Percentiles rank a stretch among this genome's conserved stretches.
Conservation (phyloP, 2,888 invertebrate genomes). For the Drosophila multiciliata region DNA sequence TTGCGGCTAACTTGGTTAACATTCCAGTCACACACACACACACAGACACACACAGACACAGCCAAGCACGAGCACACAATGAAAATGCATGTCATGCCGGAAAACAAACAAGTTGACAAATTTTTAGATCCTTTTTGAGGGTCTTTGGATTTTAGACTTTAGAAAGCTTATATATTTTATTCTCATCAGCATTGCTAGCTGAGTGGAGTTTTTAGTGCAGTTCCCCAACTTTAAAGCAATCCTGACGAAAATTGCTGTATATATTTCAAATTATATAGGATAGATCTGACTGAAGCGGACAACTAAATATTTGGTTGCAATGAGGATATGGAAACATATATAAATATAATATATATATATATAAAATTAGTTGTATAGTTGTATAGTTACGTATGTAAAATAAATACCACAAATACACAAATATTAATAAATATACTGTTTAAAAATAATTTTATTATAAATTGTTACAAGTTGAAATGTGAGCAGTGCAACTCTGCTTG, state of each 20-base stretch:
- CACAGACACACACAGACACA: neutral
- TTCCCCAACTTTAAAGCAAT: neutral
- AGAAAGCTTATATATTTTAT: neutral
- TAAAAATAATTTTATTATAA: no score
- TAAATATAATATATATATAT: no score
- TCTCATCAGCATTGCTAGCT: neutral
- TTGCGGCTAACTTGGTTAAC: constrained; percentile 58
- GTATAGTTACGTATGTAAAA: neutral
- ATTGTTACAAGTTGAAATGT: neutral
- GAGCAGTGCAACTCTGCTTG: neutral
- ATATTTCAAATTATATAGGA: no score
- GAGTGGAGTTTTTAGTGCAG: neutral
- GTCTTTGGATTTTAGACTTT: neutral
- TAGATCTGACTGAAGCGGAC: no score
- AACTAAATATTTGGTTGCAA: neutral
- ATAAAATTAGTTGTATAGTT: neutral
- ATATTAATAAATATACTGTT: no score
- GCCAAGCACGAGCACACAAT: neutral
- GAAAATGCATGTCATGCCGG: constrained; percentile 35
- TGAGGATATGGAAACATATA: neutral
- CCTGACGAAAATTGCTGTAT: neutral
- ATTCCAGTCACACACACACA: constrained; percentile 32
- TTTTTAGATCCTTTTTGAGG: neutral
- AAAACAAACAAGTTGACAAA: constrained; percentile 51
- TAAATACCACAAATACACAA: no score